These are phyloP conservation scores for Parnassius mnemosyne DNA, from an alignment of 2,888 invertebrate species.

Conservation along the genomic window DNA sequence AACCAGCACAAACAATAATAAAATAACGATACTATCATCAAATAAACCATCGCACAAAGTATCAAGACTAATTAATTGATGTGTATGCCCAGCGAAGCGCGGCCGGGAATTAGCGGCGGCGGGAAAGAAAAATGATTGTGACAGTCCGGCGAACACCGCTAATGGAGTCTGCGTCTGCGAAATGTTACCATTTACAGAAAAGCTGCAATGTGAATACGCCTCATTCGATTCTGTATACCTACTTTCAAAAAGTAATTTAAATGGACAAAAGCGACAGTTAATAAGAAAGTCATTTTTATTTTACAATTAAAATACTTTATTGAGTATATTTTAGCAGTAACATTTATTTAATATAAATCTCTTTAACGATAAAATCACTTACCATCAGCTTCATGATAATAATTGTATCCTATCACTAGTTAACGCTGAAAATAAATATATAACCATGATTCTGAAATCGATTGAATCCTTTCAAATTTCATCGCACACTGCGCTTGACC, in stretches of 20 bases:
- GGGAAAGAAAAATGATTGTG: constrained; percentile 81
- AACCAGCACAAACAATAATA: no score
- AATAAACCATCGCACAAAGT: constrained; percentile 32
- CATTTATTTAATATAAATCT: neutral
- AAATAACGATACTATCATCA: neutral
- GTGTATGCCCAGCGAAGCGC: constrained; percentile 67
- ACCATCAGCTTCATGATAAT: no score
- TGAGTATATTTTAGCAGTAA: constrained; percentile 1
- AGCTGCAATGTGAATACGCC: constrained; percentile 36
- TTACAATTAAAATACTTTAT: constrained; percentile 1
- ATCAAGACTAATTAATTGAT: constrained; percentile 45
- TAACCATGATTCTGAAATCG: no score
- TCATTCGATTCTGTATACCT: constrained; percentile 29
- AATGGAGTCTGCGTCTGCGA: constrained; percentile 79
- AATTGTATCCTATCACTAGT: no score
- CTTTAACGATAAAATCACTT: no score
- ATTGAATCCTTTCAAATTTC: no score
- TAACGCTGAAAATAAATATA: no score
- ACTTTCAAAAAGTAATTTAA: constrained; percentile 18
- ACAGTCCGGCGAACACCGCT: constrained; percentile 78
- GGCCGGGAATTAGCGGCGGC: constrained; percentile 77
- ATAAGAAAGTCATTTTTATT: neutral
- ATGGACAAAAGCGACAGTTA: constrained; percentile 9
- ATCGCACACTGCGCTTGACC: no score
- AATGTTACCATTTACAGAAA: constrained; percentile 69